A percentile compares a stretch with the other conserved stretches of the same genome.
Evolutionary conservation across 1,140 invertebrate species (phyloP).

Genomic region (Neoseiulus cucumeris): DNA sequence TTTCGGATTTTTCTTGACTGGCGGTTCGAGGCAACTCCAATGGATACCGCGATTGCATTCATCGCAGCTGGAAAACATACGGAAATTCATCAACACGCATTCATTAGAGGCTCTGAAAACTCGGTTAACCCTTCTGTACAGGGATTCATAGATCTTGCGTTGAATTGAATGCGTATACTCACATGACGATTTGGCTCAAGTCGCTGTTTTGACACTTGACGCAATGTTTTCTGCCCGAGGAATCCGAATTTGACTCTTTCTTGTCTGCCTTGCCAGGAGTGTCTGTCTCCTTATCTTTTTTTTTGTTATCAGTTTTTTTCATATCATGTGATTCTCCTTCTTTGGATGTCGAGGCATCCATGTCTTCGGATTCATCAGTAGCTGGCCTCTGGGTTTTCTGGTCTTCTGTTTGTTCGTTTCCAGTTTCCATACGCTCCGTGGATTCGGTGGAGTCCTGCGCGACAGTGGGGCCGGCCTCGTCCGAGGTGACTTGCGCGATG

Average conservation of each 20-base stretch:
- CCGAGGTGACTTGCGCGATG: neutral
- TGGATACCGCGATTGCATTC: conserved; percentile 75
- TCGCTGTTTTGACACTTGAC: neutral
- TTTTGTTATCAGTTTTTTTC: neutral
- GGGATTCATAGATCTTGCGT: conserved; percentile 12
- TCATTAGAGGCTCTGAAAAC: conserved; percentile 14
- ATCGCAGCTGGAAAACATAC: conserved; percentile 48
- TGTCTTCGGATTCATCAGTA: neutral
- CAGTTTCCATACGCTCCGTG: neutral
- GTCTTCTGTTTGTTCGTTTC: neutral
- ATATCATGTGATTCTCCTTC: neutral
- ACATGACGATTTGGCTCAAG: neutral
- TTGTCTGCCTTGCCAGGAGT: neutral
- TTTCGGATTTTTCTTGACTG: conserved; percentile 78
- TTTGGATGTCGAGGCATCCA: neutral
- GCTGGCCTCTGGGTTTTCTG: neutral
- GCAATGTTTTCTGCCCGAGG: neutral
- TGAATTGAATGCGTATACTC: neutral
- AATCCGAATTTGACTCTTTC: neutral
- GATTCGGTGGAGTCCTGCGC: neutral
- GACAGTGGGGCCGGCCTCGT: neutral
- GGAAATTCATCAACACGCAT: conserved; percentile 17
- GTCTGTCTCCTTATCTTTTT: neutral
- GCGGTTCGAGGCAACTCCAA: conserved; percentile 73
- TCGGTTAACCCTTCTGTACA: conserved; percentile 16